Conservation (phyloP, 92 coral and sea anemone genomes). For the Galaxea fascicularis region DNA sequence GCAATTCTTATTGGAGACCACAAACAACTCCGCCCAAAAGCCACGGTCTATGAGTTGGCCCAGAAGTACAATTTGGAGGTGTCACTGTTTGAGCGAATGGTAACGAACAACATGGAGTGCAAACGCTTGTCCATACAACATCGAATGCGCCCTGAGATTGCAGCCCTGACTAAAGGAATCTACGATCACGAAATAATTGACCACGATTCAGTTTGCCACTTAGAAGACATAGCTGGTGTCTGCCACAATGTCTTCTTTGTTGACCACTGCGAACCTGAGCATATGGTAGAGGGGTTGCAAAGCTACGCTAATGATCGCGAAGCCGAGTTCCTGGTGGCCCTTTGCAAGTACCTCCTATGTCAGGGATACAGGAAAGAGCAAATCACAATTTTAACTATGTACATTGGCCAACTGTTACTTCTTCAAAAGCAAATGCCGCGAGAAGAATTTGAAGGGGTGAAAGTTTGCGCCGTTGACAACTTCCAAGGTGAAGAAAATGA, state of each 20-base stretch:
- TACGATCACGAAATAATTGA: slow-evolving; percentile 65
- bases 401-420: slow-evolving; percentile 73
- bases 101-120: slow-evolving; percentile 63
- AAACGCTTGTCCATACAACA: slow-evolving; percentile 66
- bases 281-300: slow-evolving; percentile 51
- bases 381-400: slow-evolving; percentile 75
- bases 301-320: slow-evolving; percentile 73
- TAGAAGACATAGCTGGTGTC: slow-evolving; percentile 53
- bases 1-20: slow-evolving; percentile 85
- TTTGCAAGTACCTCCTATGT: slow-evolving; percentile 63
- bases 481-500: slow-evolving; percentile 84
- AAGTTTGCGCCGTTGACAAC: slow-evolving; percentile 72
- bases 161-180: slow-evolving; percentile 63
- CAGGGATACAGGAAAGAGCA: slow-evolving; percentile 60
- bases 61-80: slow-evolving; percentile 60
- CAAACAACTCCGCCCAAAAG: slow-evolving; percentile 83
- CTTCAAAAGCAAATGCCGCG: slow-evolving; percentile 56
- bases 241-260: slow-evolving; percentile 52
- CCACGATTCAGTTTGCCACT: slow-evolving; percentile 52
- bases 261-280: slow-evolving; percentile 59
- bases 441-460: slow-evolving; percentile 48
- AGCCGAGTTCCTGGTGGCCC: slow-evolving; percentile 61
- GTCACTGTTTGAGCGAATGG: slow-evolving; percentile 78
- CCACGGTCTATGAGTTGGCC: slow-evolving; percentile 72
- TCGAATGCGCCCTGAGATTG: slow-evolving; percentile 76